Conservation (phyloP, 1,140 invertebrate species). For the Gonioctena quinquepunctata region DNA sequence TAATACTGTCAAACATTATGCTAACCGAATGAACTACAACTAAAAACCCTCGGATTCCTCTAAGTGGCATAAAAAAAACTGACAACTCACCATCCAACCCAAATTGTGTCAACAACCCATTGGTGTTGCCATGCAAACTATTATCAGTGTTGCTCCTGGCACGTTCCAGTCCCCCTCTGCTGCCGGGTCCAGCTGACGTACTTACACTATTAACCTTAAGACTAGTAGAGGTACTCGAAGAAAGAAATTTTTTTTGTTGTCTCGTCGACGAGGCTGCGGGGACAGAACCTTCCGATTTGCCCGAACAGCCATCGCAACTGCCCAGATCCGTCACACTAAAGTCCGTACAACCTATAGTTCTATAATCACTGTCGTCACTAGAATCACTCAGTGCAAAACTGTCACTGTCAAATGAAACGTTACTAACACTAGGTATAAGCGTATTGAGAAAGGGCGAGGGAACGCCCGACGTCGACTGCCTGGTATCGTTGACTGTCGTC, state of each 20-base stretch:
- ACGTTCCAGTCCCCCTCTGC: constrained; percentile 9
- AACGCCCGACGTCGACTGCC: constrained; percentile 32
- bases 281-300: neutral
- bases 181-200: constrained; percentile 18
- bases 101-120: constrained; percentile 45
- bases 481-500: too few species aligned
- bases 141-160: constrained; percentile 9
- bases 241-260: constrained; percentile 6
- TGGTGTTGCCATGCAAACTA: constrained; percentile 34
- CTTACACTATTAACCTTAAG: constrained; percentile 49
- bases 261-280: too few species aligned
- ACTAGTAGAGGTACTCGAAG: constrained; percentile 51
- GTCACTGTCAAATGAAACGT: constrained; percentile 27
- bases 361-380: constrained; percentile 31
- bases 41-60: too few species aligned
- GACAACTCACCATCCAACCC: constrained; percentile 38
- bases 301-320: constrained; percentile 18
- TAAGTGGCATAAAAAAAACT: too few species aligned
- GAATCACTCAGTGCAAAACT: constrained; percentile 11
- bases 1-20: too few species aligned
- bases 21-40: too few species aligned
- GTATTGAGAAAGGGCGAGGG: constrained; percentile 34
- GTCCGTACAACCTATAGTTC: constrained; percentile 49
- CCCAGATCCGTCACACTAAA: constrained; percentile 48
- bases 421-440: constrained; percentile 45